Evolutionary conservation across 2,797 vertebrate species (phyloP), one percentile per base, ranked within the genome.

Genomic region (Molossus molossus): DNA sequence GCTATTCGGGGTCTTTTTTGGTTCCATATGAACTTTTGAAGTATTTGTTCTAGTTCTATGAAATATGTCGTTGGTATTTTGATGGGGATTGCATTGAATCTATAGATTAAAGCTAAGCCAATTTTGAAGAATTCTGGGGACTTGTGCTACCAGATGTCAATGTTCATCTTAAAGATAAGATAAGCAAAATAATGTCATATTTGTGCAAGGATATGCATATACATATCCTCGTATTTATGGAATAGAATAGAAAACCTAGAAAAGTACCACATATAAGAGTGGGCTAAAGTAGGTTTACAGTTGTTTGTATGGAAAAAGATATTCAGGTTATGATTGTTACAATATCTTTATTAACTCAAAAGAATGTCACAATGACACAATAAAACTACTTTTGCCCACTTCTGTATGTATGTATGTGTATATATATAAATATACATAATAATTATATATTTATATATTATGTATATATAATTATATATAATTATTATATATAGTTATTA

Each of bases 111-210:
- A 95, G 23, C 45, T 84, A 67, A 21, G 29, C 13, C 18, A 50
- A 55, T 50, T 89, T 89, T 65, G 33, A 64, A 81, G 8, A 72
- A 64, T 79, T 62, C 53, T 73, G 11, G n/a, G 23, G 57, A 84
- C 17, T 83, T 72, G 10, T 65, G 45, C 11, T 55, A 50, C 7
- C 57, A 85, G 64, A 72, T 57, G 79, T 12, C 65, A 83, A 53
- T 87, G 60, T 27, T 82, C 69, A 40, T n/a, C 58, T 60, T 65
- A 93, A 84, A 72, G 5, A 6, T 40, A 72, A 88, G 37, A 40
- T 40, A 81, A 50, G 9, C 40, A 92, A 92, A 73, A 75, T 55
- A 60, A 90, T 90, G n/a, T 33, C 27, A 67, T 90, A 65, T 84
- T 69, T 50, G 13, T 75, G 15, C 57, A 57, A 90, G 6, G 20